These are phyloP conservation scores for Erebia aethiops DNA, from an alignment of 2,888 invertebrate genomes.

Conservation along the genomic window DNA sequence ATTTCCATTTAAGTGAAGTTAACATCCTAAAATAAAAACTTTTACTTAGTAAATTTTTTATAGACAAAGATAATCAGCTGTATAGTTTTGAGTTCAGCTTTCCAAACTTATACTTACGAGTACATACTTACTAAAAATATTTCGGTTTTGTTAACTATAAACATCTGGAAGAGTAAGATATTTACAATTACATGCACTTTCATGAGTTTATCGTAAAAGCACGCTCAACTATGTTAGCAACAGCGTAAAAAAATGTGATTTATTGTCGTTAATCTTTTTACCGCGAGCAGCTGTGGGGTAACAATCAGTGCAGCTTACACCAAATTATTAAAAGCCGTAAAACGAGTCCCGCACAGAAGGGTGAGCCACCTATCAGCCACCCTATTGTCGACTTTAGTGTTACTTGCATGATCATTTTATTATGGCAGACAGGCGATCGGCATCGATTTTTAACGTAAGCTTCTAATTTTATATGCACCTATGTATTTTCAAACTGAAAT, in stretches of 20 bases:
- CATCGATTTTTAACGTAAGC: conserved; percentile 58
- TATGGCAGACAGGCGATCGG: conserved; percentile 68
- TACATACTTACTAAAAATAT: conserved; percentile 40
- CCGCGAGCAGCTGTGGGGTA: conserved; percentile 72
- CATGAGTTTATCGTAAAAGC: conserved; percentile 52
- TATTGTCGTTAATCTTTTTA: conserved; percentile 53
- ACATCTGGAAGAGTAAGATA: conserved; percentile 37
- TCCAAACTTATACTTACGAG: background rate
- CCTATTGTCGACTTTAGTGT: conserved; percentile 72
- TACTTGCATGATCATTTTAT: conserved; percentile 72
- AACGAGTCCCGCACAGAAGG: conserved; percentile 76
- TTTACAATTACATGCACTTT: conserved; percentile 37
- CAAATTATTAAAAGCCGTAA: conserved; percentile 82
- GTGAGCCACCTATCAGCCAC: conserved; percentile 60
- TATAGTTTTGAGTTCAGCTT: background rate
- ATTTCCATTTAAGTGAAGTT: background rate
- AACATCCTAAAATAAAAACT: background rate
- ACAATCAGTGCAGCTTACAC: conserved; percentile 80
- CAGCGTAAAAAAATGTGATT: conserved; percentile 58
- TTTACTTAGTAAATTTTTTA: background rate
- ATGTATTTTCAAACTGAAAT: background rate
- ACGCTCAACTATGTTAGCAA: conserved; percentile 55
- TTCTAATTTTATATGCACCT: conserved; percentile 16
- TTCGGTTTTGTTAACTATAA: conserved; percentile 14
- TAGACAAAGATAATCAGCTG: background rate